A percentile compares a stretch with the other conserved stretches of the same genome.
These are phyloP conservation scores for Telmatochromis bifrenatus DNA, from an alignment of 2,113 vertebrate species.

Conservation along the genomic window DNA sequence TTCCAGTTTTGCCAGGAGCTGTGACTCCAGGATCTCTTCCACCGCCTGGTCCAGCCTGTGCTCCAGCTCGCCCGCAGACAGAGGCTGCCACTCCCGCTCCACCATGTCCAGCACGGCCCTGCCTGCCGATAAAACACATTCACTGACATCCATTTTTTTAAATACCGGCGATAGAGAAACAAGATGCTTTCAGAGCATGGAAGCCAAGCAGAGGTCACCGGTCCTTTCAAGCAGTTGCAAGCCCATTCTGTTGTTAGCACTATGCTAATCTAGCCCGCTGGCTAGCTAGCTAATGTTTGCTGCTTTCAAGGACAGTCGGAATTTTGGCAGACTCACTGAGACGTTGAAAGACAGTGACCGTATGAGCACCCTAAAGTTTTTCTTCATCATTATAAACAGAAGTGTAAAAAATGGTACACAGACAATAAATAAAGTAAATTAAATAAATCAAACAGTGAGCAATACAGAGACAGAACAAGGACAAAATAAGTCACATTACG, in stretches of 20 bases:
- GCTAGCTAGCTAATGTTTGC: neutral
- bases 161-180: fast-evolving
- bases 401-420: neutral
- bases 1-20: constrained; percentile 31
- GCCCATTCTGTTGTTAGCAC: neutral
- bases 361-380: neutral
- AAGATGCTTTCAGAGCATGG: fast-evolving
- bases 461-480: neutral
- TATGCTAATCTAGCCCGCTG: neutral
- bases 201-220: neutral
- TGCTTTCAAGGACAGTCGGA: neutral
- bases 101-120: constrained; percentile 62
- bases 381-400: neutral
- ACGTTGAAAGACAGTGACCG: neutral
- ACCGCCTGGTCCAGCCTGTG: constrained; percentile 68
- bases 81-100: constrained; percentile 70
- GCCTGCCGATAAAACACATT: constrained; percentile 48
- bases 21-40: constrained; percentile 65
- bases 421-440: neutral
- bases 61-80: constrained; percentile 63
- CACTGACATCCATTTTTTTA: neutral
- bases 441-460: neutral
- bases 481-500: neutral
- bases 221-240: fast-evolving
- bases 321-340: neutral